Evolutionary conservation across 1,140 invertebrate species (phyloP).

Genomic region (Bombus pascuorum): DNA sequence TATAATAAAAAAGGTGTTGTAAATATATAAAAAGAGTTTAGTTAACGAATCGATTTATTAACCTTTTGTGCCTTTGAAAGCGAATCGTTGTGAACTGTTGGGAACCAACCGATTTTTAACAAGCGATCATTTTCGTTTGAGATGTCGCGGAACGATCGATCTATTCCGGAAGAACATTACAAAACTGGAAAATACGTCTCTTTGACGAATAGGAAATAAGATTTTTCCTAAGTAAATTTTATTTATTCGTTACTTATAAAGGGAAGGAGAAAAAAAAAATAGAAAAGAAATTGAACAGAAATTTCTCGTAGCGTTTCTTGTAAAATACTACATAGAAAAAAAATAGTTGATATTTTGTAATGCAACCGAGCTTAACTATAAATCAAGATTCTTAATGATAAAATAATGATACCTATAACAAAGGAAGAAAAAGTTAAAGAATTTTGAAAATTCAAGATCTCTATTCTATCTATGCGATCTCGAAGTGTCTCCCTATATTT

Average conservation of each 20-base stretch:
- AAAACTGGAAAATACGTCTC: not conserved
- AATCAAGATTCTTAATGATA: not conserved
- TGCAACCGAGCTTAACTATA: not conserved
- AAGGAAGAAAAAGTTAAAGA: not conserved
- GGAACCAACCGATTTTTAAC: conserved; percentile 33
- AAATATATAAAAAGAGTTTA: conserved; percentile 33
- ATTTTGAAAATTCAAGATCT: not conserved
- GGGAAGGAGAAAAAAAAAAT: conserved; percentile 12
- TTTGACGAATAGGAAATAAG: not conserved
- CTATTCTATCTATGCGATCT: not conserved
- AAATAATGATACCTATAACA: not conserved
- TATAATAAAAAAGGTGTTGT: conserved; percentile 10
- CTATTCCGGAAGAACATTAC: not conserved
- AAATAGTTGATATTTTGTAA: conserved; percentile 18
- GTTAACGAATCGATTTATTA: conserved; percentile 39
- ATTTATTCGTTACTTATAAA: conserved; percentile 12
- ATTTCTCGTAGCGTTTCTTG: not conserved
- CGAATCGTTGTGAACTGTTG: conserved; percentile 40
- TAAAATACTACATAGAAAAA: conserved; percentile 7
- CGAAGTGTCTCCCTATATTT: not conserved
- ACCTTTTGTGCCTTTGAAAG: conserved; percentile 44
- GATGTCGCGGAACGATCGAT: not conserved
- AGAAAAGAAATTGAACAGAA: not conserved
- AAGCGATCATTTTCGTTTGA: conserved; percentile 5
- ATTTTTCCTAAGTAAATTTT: not conserved